Percentiles rank a stretch among this genome's conserved stretches.
phyloP scores from a whole-genome alignment of 2,113 vertebrate genomes.

The Charina bottae region DNA sequence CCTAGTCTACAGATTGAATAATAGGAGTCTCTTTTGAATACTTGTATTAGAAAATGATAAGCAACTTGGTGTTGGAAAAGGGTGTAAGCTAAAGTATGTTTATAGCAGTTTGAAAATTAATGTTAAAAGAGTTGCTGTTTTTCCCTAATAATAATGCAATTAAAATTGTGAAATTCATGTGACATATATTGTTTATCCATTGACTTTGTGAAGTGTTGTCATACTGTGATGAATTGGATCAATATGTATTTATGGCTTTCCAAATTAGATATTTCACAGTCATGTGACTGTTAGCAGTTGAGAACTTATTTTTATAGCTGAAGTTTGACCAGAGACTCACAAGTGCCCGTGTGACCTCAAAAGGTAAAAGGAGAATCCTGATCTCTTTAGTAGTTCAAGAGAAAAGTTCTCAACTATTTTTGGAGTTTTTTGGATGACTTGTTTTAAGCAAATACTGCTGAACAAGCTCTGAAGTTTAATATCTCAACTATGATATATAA shows the following conservation, averaged over 20 bases:
- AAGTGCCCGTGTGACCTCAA: background rate
- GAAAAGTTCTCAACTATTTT: background rate
- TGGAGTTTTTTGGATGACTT: conserved; percentile 2
- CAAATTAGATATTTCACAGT: background rate
- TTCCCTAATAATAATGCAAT: background rate
- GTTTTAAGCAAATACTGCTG: conserved; percentile 8
- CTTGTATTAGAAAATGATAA: too few relatives aligned
- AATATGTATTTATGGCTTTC: too few relatives aligned
- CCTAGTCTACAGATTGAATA: background rate
- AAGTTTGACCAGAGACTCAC: background rate
- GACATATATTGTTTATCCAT: too few relatives aligned
- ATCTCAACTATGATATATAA: background rate
- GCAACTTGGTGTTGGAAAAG: too few relatives aligned
- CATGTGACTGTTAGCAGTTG: background rate
- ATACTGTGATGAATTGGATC: too few relatives aligned
- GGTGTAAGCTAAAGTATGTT: background rate
- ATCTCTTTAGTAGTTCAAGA: conserved; percentile 5
- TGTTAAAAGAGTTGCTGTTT: background rate
- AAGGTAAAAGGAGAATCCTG: conserved; percentile 1
- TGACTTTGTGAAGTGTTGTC: too few relatives aligned
- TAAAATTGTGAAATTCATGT: too few relatives aligned
- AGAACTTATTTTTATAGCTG: background rate
- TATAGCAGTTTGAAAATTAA: background rate
- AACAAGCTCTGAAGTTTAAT: conserved; percentile 11
- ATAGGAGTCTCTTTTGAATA: background rate